Conservation (phyloP, 2,113 vertebrate genomes). For the Kryptolebias marmoratus region DNA sequence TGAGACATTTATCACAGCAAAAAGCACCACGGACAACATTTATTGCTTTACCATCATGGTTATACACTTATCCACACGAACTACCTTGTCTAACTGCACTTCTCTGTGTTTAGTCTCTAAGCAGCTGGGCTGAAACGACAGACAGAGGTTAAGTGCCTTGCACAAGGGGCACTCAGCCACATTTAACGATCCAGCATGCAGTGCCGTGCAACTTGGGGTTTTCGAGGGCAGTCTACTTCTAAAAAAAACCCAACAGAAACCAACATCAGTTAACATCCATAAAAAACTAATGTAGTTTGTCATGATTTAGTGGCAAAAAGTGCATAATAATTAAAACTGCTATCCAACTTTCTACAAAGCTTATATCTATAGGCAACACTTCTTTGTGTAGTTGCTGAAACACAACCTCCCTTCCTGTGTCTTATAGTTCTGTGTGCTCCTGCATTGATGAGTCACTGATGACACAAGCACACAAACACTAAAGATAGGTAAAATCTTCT, state of each 20-base stretch:
- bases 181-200: conserved; percentile 15
- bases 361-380: background rate
- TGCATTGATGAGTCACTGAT: conserved; percentile 65
- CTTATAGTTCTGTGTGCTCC: conserved; percentile 35
- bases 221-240: conserved; percentile 1
- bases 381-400: conserved; percentile 19
- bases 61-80: conserved; percentile 3
- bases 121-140: conserved; percentile 24
- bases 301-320: background rate
- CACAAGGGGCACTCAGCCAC: conserved; percentile 50
- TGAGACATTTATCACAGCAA: conserved; percentile 7
- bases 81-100: conserved; percentile 9
- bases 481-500: conserved; percentile 20
- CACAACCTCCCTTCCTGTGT: conserved; percentile 9
- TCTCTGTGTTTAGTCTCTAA: conserved; percentile 13
- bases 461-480: conserved; percentile 28
- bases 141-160: conserved; percentile 53
- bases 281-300: background rate
- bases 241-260: background rate
- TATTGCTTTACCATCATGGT: background rate
- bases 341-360: background rate
- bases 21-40: background rate
- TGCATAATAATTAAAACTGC: background rate
- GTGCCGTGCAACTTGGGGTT: conserved; percentile 9
- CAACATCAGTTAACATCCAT: background rate